These are phyloP conservation scores for Takifugu ocellatus DNA, from an alignment of 2,797 vertebrate species.

Conservation along the genomic window DNA sequence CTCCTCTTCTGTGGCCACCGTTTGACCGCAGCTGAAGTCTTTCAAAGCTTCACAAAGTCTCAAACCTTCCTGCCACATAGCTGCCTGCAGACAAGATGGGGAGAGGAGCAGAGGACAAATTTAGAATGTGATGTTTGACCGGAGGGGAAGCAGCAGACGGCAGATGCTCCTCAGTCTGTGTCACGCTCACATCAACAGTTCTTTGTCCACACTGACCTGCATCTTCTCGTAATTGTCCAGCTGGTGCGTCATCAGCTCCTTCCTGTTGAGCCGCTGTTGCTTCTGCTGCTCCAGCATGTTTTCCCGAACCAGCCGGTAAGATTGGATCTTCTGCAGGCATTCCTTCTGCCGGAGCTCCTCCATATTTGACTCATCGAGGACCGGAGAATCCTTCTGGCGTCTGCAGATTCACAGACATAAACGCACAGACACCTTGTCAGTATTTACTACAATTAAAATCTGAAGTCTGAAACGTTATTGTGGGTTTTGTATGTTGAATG, in stretches of 20 bases:
- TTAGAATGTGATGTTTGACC: neutral
- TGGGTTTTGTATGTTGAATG: neutral
- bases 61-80: constrained; percentile 61
- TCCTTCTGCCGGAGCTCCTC: constrained; percentile 70
- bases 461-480: neutral
- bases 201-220: constrained; percentile 71
- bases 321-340: constrained; percentile 78
- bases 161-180: neutral
- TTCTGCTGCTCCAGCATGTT: constrained; percentile 71
- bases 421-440: too few species aligned
- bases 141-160: neutral
- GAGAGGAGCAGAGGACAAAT: constrained; percentile 12
- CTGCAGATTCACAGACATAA: constrained; percentile 53
- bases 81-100: constrained; percentile 64
- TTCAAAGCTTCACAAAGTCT: constrained; percentile 64
- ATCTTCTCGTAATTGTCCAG: constrained; percentile 76
- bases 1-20: constrained; percentile 60
- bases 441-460: too few species aligned
- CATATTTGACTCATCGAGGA: constrained; percentile 67
- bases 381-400: constrained; percentile 52
- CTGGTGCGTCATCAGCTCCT: constrained; percentile 69
- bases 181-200: neutral
- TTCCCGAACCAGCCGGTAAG: constrained; percentile 74
- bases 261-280: constrained; percentile 61
- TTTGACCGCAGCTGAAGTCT: constrained; percentile 63